Evolutionary conservation across 37 sponge, comb jelly and placozoan species (phyloP), one percentile per base, ranked within the genome.

Genomic region (Bolinopsis microptera): DNA sequence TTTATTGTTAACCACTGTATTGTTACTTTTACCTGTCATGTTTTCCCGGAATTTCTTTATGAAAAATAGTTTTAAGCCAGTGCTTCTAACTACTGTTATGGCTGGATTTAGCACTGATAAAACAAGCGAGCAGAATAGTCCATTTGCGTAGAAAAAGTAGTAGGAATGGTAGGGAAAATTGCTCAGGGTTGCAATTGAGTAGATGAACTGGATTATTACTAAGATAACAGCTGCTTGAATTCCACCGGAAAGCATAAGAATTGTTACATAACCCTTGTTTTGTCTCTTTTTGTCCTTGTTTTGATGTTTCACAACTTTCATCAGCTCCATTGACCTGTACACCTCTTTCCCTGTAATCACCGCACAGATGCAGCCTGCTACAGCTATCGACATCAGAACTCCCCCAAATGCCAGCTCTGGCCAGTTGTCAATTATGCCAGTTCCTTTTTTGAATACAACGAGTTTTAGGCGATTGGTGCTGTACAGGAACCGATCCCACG

Each of bases 381-480:
- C 37, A 8, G 82, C 82, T 34, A 80, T 35, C 37, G 82, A 30
- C 38, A 80, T 32, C 37, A 80, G 23, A 1, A 32, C 9, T 3
- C 37, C 82, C 5, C 32, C 37, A 80, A 30, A 80, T 36, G 82
- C 75, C 5, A 80, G 82, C 37, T 80, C 82, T 8, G 82, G 82
- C 82, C 82, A 80, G 22, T 80, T 80, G 8, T 3, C 9, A 1
- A 80, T 28, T 35, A 32, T 3, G 37, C 30, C 30, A 34, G 82
- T 80, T 80, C 82, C 75, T n/a, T 80, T 3, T 30, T 80, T 80
- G 37, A 80, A 80, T 8, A 80, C 2, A 1, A 80, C 30, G 8
- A 80, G 37, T 80, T 80, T 80, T 5, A 80, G 82, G 22, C 82
- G 82, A 33, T 80, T 80, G 8, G 82, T 80, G 37, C 82, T 80